Conservation (phyloP, 2,888 invertebrate species). For the Malacosoma neustria region DNA sequence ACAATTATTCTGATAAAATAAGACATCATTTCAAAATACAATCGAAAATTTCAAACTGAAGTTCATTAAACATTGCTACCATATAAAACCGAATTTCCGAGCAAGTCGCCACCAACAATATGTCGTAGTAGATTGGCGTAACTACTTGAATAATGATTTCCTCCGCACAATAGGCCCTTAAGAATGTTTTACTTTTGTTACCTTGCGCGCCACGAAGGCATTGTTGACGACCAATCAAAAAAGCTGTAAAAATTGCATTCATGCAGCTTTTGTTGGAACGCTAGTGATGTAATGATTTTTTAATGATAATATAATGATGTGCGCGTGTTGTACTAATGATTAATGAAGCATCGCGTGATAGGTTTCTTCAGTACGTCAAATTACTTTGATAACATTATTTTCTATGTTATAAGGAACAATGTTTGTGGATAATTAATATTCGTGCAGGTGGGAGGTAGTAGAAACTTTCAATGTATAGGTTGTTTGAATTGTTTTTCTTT, state of each 20-base stretch:
- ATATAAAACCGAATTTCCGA: constrained; percentile 3
- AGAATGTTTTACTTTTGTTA: constrained; percentile 21
- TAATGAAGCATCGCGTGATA: constrained; percentile 60
- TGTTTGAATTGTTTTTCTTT: neutral
- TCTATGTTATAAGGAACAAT: neutral
- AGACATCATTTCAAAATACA: constrained; percentile 1
- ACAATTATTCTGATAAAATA: neutral
- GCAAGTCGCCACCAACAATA: constrained; percentile 32
- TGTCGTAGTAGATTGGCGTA: constrained; percentile 50
- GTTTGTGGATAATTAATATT: neutral
- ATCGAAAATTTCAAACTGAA: constrained; percentile 5
- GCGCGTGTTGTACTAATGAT: constrained; percentile 43
- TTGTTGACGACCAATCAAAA: neutral
- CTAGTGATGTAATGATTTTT: constrained; percentile 56
- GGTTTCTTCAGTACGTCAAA: constrained; percentile 12
- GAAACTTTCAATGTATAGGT: neutral
- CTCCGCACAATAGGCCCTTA: constrained; percentile 35
- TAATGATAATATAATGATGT: constrained; percentile 63
- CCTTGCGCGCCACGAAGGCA: constrained; percentile 18
- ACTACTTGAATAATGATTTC: constrained; percentile 63
- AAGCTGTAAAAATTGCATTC: neutral
- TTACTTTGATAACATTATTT: constrained; percentile 14
- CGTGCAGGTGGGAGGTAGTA: neutral
- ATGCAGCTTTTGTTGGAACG: neutral
- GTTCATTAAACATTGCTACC: constrained; percentile 12